Base-by-base conservation (phyloP, 1,140 invertebrate species). In the Xylocopa sonorina region DNA sequence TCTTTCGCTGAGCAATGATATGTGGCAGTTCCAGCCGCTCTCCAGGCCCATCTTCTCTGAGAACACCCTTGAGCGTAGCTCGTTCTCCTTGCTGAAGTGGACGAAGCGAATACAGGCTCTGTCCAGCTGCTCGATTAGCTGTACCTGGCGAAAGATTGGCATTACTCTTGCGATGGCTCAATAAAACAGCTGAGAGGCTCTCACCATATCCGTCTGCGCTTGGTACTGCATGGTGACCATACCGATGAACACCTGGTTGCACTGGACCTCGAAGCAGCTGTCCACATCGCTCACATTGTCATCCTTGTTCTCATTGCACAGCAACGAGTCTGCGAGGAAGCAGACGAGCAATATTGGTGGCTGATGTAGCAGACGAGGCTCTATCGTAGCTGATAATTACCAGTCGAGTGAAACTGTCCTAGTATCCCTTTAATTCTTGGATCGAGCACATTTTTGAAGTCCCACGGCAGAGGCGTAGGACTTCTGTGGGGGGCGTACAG, bases 161-260 rank as follows among this genome's bases (percentile, higher is more conserved):
- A n/a, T n/a, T n/a, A n/a, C n/a, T n/a, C n/a, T n/a, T n/a, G n/a
- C n/a, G n/a, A n/a, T n/a, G n/a, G n/a, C n/a, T n/a, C n/a, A n/a
- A n/a, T n/a, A n/a, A n/a, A n/a, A n/a, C n/a, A n/a, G n/a, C n/a
- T n/a, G n/a, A n/a, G n/a, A n/a, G n/a, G n/a, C n/a, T 64, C 77
- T 89, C 92, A 95, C 97, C 95, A 98, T 97, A 90, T 99, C 98
- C 83, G 96, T 96, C 93, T 98, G 97, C 0, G 98, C 98, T 93
- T 99, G 98, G 93, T 99, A 99, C 92, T 99, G 98, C 97, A 99
- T 99, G 0, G 98, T 98, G 4, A 99, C 97, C 98, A 99, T 99
- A 74, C 98, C 98, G 85, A 99, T 97, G 89, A 99, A 99, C n/a
- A 99, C 96, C 93, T 99, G 98, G 94, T 98, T 98, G 87, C 97